Evolutionary conservation across 2,113 vertebrate species (phyloP).

Genomic region (Deroptyus accipitrinus): DNA sequence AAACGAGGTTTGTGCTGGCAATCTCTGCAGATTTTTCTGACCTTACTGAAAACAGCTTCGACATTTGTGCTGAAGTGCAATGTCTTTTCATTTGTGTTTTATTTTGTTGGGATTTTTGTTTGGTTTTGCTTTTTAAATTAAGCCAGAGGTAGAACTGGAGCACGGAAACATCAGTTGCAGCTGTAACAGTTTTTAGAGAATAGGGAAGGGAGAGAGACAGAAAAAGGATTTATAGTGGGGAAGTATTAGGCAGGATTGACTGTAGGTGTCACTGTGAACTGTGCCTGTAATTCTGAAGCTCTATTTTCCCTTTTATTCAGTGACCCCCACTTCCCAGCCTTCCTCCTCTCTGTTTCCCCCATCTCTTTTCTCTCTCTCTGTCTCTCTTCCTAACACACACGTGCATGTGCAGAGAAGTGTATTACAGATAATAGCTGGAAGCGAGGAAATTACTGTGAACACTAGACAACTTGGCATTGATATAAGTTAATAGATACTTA

Average conservation of each 20-base stretch:
- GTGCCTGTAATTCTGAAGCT: conserved; percentile 18
- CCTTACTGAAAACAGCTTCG: background rate
- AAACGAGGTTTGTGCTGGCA: background rate
- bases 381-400: background rate
- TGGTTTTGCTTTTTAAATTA: background rate
- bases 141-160: background rate
- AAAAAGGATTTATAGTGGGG: background rate
- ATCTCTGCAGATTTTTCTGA: background rate
- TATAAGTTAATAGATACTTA: conserved; percentile 8
- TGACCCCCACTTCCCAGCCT: conserved; percentile 6
- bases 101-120: background rate
- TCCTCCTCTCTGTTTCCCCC: background rate
- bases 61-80: background rate
- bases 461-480: background rate
- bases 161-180: rapidly evolving
- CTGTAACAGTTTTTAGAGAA: background rate
- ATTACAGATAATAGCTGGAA: background rate
- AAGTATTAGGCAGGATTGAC: conserved; percentile 36
- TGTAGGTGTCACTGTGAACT: conserved; percentile 67
- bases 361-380: background rate
- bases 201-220: background rate
- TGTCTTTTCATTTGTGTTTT: background rate
- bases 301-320: background rate
- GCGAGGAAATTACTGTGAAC: background rate
- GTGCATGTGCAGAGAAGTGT: background rate